phyloP scores from a whole-genome alignment of 2,113 vertebrate species.

The Corynorhinus townsendii region DNA sequence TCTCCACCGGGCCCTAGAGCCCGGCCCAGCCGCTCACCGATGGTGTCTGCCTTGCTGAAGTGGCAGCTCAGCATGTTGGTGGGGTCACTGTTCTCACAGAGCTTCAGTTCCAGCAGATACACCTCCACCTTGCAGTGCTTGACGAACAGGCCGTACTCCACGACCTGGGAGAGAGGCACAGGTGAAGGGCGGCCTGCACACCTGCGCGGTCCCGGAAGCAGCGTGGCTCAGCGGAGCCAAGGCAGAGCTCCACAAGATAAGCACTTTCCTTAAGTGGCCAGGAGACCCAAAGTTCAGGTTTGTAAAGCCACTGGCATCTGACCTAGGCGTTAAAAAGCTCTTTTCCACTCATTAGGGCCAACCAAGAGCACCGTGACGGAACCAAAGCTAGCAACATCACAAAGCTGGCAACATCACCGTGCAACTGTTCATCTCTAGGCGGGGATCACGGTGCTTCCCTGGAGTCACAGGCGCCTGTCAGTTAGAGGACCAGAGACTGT shows the following conservation, averaged over 20 bases:
- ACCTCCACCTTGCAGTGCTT: slow-evolving; percentile 99
- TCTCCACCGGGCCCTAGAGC: neutral
- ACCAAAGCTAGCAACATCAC: neutral
- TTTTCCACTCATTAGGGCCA: neutral
- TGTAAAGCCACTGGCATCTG: neutral
- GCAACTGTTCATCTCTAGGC: neutral
- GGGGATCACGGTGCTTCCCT: neutral
- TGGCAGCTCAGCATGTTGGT: slow-evolving; percentile 89
- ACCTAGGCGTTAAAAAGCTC: neutral
- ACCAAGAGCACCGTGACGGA: neutral
- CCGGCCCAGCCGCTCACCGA: slow-evolving; percentile 83
- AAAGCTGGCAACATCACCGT: neutral
- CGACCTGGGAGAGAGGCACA: slow-evolving; percentile 82
- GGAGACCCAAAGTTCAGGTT: neutral
- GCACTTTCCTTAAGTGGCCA: neutral
- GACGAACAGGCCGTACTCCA: slow-evolving; percentile 97
- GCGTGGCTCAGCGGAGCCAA: neutral
- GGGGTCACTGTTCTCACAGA: slow-evolving; percentile 93
- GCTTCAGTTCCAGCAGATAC: slow-evolving; percentile 94
- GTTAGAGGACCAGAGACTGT: neutral
- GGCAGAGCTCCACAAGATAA: neutral
- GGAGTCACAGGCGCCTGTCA: neutral
- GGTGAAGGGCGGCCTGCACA: neutral
- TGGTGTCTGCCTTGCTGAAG: slow-evolving; percentile 97
- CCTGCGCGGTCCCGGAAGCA: neutral